Base-by-base conservation (phyloP, 1,140 invertebrate genomes). In the Linepithema humile region DNA sequence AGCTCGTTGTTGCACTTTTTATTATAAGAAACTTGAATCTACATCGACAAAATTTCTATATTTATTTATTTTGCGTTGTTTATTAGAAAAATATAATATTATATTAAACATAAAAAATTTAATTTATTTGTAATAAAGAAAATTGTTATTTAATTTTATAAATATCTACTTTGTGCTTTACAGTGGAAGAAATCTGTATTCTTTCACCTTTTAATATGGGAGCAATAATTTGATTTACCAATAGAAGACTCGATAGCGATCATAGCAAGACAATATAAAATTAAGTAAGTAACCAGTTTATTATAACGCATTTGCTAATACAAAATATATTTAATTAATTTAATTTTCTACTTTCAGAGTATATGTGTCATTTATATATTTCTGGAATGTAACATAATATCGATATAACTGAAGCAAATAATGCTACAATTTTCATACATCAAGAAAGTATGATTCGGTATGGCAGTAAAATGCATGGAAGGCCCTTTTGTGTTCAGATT, bases 401-500 rank as follows among this genome's bases (percentile, higher is more conserved):
- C 20, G 10, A 67, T 20, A 12, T 26, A 50, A 53, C 0, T 15
- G 17, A 65, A n/a, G 3, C 15, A 20, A 3, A 40, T 3, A 15
- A 15, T 29, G 20, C 6, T 65, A 53, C 15, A 7, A 53, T 43
- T 15, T 29, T 65, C 23, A 26, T 26, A 48, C 0, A 82, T 59
- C 40, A 23, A 55, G 45, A 32, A 35, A 72, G 20, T 86, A 89
- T 40, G 45, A 82, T 91, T 60, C 84, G 83, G 59, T 43, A 91
- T 92, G 90, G 88, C 87, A 73, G 89, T 92, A 82, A 90, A 89
- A 80, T 92, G 69, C 70, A 70, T 89, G 84, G 96, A 96, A 85
- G 96, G 96, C 62, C 96, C 96, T 40, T 97, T 97, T 90, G 94
- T 97, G 85, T 97, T 96, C 91, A 95, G 96, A 65, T 92, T 97